These are phyloP conservation scores for Psilopsiagon aurifrons DNA, from an alignment of 2,113 vertebrate genomes.

Conservation along the genomic window DNA sequence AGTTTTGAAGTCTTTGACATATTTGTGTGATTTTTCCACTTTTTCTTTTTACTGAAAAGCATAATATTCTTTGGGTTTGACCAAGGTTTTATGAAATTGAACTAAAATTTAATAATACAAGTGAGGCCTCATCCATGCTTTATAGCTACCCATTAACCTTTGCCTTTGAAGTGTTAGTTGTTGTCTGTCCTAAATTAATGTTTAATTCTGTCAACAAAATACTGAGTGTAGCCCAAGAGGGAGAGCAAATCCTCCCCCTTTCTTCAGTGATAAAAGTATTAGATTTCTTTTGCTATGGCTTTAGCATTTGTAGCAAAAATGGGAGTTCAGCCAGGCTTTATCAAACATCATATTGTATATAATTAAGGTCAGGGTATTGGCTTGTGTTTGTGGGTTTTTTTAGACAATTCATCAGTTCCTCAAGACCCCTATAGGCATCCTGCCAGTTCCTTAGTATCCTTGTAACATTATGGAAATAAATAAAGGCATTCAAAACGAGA, in stretches of 20 bases:
- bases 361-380: neutral
- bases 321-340: neutral
- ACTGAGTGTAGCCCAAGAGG: neutral
- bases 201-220: neutral
- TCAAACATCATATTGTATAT: neutral
- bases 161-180: neutral
- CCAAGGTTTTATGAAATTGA: neutral
- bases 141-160: neutral
- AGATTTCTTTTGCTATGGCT: neutral
- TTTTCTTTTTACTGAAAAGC: neutral
- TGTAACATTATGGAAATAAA: neutral
- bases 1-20: neutral
- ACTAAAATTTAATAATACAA: neutral
- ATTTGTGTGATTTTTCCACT: neutral
- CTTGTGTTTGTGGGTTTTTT: neutral
- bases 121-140: neutral
- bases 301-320: neutral
- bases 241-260: neutral
- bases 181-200: neutral
- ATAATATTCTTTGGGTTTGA: neutral
- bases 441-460: neutral
- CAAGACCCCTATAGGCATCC: neutral
- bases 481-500: neutral
- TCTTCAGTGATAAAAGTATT: neutral
- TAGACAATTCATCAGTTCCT: neutral